Base-by-base conservation (phyloP, 1,140 invertebrate species). In the Dendroctonus ponderosae region DNA sequence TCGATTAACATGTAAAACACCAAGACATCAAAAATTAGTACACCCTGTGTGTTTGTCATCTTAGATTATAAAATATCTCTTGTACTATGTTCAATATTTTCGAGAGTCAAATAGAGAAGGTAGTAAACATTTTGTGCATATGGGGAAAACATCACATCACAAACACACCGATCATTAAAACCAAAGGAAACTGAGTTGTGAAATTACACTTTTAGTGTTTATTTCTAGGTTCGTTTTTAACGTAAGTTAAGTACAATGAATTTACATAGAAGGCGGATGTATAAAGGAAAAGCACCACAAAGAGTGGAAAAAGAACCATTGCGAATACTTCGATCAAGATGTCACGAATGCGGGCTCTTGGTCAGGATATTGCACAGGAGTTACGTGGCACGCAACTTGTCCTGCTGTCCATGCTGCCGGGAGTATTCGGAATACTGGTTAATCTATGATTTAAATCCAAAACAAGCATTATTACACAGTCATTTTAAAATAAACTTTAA, bases 351-450 rank as follows among this genome's bases (percentile, higher is more conserved):
- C 53, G 26, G 39, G 37, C 26, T 48, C 38, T 12, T 52, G 54
- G 65, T 78, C 77, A 78, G 67, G 77, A 77, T 59, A 78, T 73
- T 39, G 72, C 62, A 65, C 77, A 78, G 49, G 75, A 76, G 68
- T 78, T 78, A 52, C 77, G 69, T 14, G 77, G 77, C 51, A 78
- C 77, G 63, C 77, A 78, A 68, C 82, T 83, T 66, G 81, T 82
- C 40, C 82, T 73, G 12, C 79, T 75, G 70, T 82, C 82, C 52
- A 66, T 37, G n/a, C 56, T 51, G 48, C 66, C 76, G 7, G 76
- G 75, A 39, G 76, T 75, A 7, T 74, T 76, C 7, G 75, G 77
- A 11, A 75, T 77, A 56, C 73, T 76, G 11, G 71, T 74, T 62
- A 75, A 74, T 26, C 60, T 68, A 37, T 46, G 48, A 63, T 46